Conservation (phyloP, 1,140 invertebrate genomes). For the Hycleus phaleratus region DNA sequence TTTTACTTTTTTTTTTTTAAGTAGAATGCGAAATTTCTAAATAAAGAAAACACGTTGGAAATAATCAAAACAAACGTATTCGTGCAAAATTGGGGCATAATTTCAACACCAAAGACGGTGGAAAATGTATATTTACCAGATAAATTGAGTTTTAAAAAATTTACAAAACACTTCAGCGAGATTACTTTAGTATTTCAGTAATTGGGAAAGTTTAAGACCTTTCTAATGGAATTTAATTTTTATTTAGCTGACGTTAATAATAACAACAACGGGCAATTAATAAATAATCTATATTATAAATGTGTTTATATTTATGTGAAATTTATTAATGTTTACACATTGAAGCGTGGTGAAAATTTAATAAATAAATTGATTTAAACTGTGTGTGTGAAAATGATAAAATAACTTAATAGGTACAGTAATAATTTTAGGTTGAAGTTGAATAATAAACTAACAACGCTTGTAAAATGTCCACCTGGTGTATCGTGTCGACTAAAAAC, state of each 20-base stretch:
- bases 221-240: slow-evolving; percentile 11
- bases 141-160: slow-evolving; percentile 7
- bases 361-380: too few species aligned
- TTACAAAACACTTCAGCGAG: slow-evolving; percentile 3
- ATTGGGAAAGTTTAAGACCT: slow-evolving; percentile 11
- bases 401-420: too few species aligned
- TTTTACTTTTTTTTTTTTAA: slow-evolving; percentile 10
- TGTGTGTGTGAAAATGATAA: too few species aligned
- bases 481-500: slow-evolving; percentile 7
- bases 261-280: too few species aligned
- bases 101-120: background rate
- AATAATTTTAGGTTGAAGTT: too few species aligned
- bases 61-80: slow-evolving; percentile 13
- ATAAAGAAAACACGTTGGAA: slow-evolving; percentile 12
- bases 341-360: too few species aligned
- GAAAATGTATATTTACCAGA: too few species aligned
- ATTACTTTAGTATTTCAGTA: slow-evolving; percentile 14
- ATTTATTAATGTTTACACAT: too few species aligned
- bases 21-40: slow-evolving; percentile 4
- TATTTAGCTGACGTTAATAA: background rate
- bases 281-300: too few species aligned
- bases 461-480: background rate
- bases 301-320: too few species aligned
- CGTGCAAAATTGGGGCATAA: slow-evolving; percentile 13
- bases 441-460: too few species aligned